A percentile compares a stretch with the other conserved stretches of the same genome.
Evolutionary conservation across 2,113 vertebrate species (phyloP).

Genomic region (Caranx melampygus): DNA sequence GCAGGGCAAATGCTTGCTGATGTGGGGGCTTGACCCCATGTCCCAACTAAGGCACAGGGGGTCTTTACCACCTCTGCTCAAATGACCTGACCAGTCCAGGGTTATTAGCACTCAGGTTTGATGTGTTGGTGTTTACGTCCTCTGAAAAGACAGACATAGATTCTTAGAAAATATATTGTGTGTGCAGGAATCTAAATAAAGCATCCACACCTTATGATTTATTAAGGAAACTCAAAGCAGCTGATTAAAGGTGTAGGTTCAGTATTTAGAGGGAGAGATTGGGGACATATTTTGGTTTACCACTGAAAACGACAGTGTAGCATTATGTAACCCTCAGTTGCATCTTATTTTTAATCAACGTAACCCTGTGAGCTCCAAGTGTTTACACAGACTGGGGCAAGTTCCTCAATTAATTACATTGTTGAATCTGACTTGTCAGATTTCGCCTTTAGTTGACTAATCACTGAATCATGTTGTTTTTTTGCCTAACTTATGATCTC

Average conservation of each 20-base stretch:
- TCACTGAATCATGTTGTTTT: too few relatives aligned
- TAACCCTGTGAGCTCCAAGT: too few relatives aligned
- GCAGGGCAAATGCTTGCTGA: slow-evolving; percentile 42
- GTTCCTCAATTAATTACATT: too few relatives aligned
- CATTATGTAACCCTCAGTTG: too few relatives aligned
- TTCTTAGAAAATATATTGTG: background rate
- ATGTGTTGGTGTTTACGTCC: background rate
- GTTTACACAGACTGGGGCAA: too few relatives aligned
- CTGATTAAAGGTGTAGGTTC: background rate
- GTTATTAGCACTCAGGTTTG: slow-evolving; percentile 22
- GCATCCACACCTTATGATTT: too few relatives aligned
- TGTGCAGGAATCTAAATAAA: background rate
- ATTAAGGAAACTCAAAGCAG: background rate
- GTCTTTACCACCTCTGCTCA: slow-evolving; percentile 41
- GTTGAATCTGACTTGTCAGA: too few relatives aligned
- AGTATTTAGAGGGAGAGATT: background rate
- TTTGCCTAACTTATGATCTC: too few relatives aligned
- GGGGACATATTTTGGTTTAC: too few relatives aligned
- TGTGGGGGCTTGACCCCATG: slow-evolving; percentile 47
- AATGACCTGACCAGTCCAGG: slow-evolving; percentile 20
- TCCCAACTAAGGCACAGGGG: slow-evolving; percentile 36
- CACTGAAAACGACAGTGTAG: too few relatives aligned
- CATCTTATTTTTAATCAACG: too few relatives aligned
- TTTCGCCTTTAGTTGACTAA: too few relatives aligned
- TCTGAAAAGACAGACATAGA: background rate